Evolutionary conservation across 92 coral and sea anemone species (phyloP).

Genomic region (Umimayanthus chanpuru): DNA sequence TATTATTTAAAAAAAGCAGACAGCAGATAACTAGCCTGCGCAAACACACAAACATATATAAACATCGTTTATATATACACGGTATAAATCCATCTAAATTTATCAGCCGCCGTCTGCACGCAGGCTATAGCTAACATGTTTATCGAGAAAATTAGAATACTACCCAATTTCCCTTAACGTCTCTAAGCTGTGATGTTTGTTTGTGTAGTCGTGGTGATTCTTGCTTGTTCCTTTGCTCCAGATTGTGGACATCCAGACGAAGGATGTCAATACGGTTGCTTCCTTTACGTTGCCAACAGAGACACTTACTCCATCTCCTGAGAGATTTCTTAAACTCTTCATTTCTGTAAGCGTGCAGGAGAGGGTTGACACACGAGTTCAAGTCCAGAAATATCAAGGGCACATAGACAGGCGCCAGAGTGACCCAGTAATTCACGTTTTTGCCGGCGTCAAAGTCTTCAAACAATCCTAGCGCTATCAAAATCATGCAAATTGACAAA

Average conservation of each 20-base stretch:
- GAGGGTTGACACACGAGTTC: slow-evolving; percentile 18
- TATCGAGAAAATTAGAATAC: not conserved
- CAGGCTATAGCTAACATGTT: not conserved
- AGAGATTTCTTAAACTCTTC: slow-evolving; percentile 18
- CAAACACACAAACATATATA: too few species aligned
- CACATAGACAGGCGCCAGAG: not conserved
- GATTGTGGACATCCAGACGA: not conserved
- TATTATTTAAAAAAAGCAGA: too few species aligned
- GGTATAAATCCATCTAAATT: not conserved
- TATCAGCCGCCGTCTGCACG: not conserved
- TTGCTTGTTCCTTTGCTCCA: not conserved
- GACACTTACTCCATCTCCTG: not conserved
- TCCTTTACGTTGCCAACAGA: not conserved
- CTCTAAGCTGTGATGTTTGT: not conserved
- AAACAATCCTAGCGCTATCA: not conserved
- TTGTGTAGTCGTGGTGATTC: not conserved
- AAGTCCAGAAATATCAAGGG: slow-evolving; percentile 13
- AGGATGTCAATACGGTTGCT: not conserved
- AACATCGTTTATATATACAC: too few species aligned
- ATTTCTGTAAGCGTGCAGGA: slow-evolving; percentile 27
- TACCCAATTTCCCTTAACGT: not conserved
- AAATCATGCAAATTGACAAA: not conserved
- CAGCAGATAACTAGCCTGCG: too few species aligned
- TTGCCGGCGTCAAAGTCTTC: not conserved
- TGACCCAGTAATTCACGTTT: not conserved